Evolutionary conservation across 2,797 vertebrate genomes (phyloP).

Genomic region (Meriones psammophilus): DNA sequence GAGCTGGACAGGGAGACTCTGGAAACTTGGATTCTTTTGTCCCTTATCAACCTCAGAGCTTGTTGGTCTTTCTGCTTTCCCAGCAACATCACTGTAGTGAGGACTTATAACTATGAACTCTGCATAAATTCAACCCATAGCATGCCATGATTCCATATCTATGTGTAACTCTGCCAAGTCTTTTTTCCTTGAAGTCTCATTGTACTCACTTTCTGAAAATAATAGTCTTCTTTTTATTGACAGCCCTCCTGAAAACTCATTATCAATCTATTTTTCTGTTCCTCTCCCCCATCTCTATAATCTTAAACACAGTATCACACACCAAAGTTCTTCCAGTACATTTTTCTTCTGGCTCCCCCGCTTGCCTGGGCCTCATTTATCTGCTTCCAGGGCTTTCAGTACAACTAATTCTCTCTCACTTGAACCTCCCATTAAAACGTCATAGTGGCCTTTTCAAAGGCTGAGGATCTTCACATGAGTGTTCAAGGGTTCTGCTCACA

Average conservation of each 20-base stretch:
- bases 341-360: conserved; percentile 9
- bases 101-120: not conserved
- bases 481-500: conserved; percentile 17
- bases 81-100: not conserved
- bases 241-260: not conserved
- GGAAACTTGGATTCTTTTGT: not conserved
- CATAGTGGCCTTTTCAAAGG: conserved; percentile 34
- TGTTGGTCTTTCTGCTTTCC: not conserved
- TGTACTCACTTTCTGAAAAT: conserved; percentile 23
- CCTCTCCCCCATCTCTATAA: not conserved
- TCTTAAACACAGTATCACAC: not conserved
- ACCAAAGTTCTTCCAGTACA: not conserved
- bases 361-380: conserved; percentile 11
- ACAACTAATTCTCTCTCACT: not conserved
- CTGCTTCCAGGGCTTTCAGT: not conserved
- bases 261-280: not conserved
- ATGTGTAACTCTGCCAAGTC: conserved; percentile 5
- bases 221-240: conserved; percentile 7
- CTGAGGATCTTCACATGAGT: not conserved
- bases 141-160: not conserved
- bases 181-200: conserved; percentile 7
- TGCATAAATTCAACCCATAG: not conserved
- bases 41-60: not conserved
- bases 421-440: conserved; percentile 45
- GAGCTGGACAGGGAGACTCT: not conserved